Percentiles rank a stretch among this genome's conserved stretches.
These are phyloP conservation scores for Hemiscyllium ocellatum DNA, from an alignment of 2,113 vertebrate genomes.

Conservation along the genomic window DNA sequence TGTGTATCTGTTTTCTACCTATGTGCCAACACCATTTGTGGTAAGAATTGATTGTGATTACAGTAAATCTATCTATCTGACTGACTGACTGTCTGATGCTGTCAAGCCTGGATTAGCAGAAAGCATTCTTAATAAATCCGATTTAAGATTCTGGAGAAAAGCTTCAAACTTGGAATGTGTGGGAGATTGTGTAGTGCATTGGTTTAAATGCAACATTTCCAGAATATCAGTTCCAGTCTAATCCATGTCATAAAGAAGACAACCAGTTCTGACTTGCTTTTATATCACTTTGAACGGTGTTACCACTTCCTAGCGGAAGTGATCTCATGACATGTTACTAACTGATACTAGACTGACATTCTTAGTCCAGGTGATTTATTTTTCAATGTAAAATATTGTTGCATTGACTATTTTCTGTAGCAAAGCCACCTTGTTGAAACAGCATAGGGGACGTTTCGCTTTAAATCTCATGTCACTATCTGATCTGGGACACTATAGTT, in stretches of 20 bases:
- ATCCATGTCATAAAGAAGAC: background rate
- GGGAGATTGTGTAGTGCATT: background rate
- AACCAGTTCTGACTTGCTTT: background rate
- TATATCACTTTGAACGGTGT: background rate
- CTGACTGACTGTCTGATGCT: background rate
- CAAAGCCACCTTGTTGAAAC: background rate
- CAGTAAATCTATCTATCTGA: background rate
- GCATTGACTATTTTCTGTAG: background rate
- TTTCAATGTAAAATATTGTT: background rate
- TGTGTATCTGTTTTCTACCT: slow-evolving; percentile 81
- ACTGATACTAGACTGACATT: background rate
- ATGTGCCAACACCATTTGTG: slow-evolving; percentile 90
- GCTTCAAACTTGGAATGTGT: background rate
- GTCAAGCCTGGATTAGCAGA: background rate
- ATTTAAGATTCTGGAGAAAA: background rate
- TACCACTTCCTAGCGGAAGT: background rate
- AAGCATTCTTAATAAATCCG: background rate
- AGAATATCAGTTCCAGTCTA: background rate
- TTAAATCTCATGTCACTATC: background rate
- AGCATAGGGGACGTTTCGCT: background rate
- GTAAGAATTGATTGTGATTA: slow-evolving; percentile 57
- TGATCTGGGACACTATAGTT: background rate
- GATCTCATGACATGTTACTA: background rate
- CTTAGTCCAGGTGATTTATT: background rate
- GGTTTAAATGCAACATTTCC: background rate